Evolutionary conservation across 1,140 invertebrate species (phyloP).

Genomic region (Trachelipus rathkii): DNA sequence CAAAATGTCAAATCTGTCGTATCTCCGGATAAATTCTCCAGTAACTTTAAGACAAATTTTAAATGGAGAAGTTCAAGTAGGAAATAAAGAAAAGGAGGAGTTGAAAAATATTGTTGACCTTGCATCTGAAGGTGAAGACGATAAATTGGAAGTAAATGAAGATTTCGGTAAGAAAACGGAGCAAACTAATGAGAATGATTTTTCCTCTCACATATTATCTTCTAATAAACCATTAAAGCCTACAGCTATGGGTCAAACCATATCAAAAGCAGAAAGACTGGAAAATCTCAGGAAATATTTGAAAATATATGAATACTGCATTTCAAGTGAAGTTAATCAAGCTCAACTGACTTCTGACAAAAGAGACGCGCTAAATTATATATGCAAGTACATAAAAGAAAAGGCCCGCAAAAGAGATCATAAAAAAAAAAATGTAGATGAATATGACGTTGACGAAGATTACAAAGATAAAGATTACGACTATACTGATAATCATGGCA

Average conservation of each 20-base stretch:
- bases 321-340: background rate
- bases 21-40: background rate
- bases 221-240: background rate
- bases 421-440: background rate
- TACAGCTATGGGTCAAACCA: background rate
- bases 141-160: background rate
- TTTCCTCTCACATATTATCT: no score
- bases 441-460: background rate
- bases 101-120: background rate
- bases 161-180: no score
- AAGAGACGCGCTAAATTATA: background rate
- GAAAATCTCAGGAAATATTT: background rate
- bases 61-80: background rate
- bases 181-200: no score
- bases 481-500: no score
- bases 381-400: background rate
- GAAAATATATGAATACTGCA: background rate
- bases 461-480: no score
- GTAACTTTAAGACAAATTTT: background rate
- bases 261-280: background rate
- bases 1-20: background rate
- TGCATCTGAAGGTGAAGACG: background rate
- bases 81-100: background rate
- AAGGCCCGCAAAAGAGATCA: background rate
- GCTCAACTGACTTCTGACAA: background rate